Percentiles rank a stretch among this genome's conserved stretches.
These are phyloP conservation scores for Bombylius discolor DNA, from an alignment of 2,888 invertebrate species.

Conservation along the genomic window DNA sequence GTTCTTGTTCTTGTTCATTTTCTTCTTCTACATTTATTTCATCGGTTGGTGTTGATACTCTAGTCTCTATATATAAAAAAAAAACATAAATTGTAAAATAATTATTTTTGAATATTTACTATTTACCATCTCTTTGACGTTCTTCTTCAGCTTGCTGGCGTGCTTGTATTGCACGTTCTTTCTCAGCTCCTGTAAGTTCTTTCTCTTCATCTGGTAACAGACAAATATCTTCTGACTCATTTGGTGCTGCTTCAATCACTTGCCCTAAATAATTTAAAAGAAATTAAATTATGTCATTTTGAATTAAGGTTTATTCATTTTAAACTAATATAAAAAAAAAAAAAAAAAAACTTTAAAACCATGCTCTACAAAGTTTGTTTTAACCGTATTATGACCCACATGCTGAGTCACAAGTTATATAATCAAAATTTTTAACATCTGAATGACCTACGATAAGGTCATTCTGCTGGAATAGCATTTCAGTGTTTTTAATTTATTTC, in stretches of 20 bases:
- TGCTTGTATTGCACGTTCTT: constrained; percentile 41
- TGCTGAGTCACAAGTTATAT: too few relatives aligned
- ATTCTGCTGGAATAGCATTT: too few relatives aligned
- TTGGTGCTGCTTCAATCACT: neutral
- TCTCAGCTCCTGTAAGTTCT: constrained; percentile 54
- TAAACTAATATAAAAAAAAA: too few relatives aligned
- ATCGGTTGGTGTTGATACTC: constrained; percentile 26
- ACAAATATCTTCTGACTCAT: constrained; percentile 52
- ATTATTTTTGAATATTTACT: neutral
- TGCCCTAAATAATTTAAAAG: neutral
- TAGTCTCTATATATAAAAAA: constrained; percentile 2
- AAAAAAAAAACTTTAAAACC: too few relatives aligned
- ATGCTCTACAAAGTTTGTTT: too few relatives aligned
- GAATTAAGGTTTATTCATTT: too few relatives aligned
- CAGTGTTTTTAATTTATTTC: too few relatives aligned
- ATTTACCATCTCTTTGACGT: constrained; percentile 4
- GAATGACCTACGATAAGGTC: too few relatives aligned
- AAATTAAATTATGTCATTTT: neutral
- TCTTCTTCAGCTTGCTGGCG: constrained; percentile 24
- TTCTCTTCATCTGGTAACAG: constrained; percentile 55
- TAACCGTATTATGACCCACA: too few relatives aligned
- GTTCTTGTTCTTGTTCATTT: constrained; percentile 30
- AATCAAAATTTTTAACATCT: too few relatives aligned
- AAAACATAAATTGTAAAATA: neutral
- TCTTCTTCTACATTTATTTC: constrained; percentile 46